Evolutionary conservation across 2,797 vertebrate genomes (phyloP), one percentile per base, ranked within the genome.

Genomic region (Aselliscus stoliczkanus): DNA sequence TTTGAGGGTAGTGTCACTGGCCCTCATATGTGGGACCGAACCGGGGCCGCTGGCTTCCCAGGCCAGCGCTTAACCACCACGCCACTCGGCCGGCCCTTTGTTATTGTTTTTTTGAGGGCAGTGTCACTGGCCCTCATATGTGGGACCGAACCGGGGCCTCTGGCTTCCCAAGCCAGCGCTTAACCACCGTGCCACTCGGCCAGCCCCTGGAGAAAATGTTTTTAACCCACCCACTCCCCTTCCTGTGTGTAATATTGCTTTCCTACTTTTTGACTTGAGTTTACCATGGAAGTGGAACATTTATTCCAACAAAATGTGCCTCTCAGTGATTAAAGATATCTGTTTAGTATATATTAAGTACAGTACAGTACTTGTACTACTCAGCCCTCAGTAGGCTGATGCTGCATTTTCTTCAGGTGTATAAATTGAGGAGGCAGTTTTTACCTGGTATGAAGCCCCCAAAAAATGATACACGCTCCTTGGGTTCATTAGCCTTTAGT

Each of bases 281-380:
- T 96, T 76, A 67, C 65, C 72, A 72, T 87, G 37, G 37, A 94
- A 65, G 56, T 62, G 37, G 27, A 84, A 92, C 60, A 92, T 90
- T 87, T 95, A 95, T 88, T 72, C 54, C 75, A 54, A 47, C n/a
- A 62, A 76, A 88, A 85, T 44, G 91, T 92, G 72, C 42, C 67
- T 88, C 65, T 89, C 84, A 27, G 29, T 34, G 58, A 92, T 70
- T 75, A 73, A 84, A 87, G 62, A 72, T 54, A 58, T 34, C n/a
- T 52, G 64, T 34, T 85, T 75, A 56, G 25, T 56, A 44, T n/a
- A n/a, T 64, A 72, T 31, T 73, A 52, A 37, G 52, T 44, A 62
- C 64, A 58, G 29, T 4, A 23, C 8, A 56, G 69, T 10, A 11
- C 15, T 62, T 11, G 9, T 3, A 31, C 69, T 73, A 42, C 75